Base-by-base conservation (phyloP, 2,888 invertebrate genomes). In the Fragum fragum region DNA sequence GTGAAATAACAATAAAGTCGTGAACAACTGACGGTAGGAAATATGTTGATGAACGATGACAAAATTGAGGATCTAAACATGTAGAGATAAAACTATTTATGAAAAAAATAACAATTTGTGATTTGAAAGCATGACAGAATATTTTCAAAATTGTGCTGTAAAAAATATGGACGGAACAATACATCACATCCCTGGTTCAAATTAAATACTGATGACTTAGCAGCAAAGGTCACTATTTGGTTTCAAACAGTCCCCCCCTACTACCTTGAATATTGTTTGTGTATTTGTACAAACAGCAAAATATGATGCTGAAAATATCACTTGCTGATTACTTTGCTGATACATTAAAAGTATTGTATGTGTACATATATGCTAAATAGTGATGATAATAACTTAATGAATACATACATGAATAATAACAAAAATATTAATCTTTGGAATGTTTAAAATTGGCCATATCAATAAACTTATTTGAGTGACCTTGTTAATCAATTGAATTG, bases 121-220 rank as follows among this genome's bases (percentile, higher is more conserved):
- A 47, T 47, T 18, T n/a, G n/a, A n/a, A n/a, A n/a, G n/a, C n/a
- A n/a, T n/a, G n/a, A 47, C 5, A 47, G 2, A 47, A 47, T 47
- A 2, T 9, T 47, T 3, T 47, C 5, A 47, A 47, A 47, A 47
- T 47, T 47, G 7, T 9, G 32, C 14, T 47, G 47, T 47, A 47
- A 47, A 47, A 66, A 63, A 66, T 21, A 63, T 66, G 66, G 66
- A 66, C 66, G 66, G 66, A 66, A 39, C 36, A n/a, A 42, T 23
- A 42, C 9, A 66, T 66, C 66, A 66, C 66, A 66, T 42, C 21
- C 66, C 66, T 42, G 42, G 26, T 42, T 42, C 21, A 2, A 42
- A 5, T 66, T 9, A 66, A 66, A 66, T 66, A 66, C 66, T 66
- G 66, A 21, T 66, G 21, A 57, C 11, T 6, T 36, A 36, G 32